Base-by-base conservation (phyloP, 2,797 vertebrate genomes). In the Peromyscus melanophrys region DNA sequence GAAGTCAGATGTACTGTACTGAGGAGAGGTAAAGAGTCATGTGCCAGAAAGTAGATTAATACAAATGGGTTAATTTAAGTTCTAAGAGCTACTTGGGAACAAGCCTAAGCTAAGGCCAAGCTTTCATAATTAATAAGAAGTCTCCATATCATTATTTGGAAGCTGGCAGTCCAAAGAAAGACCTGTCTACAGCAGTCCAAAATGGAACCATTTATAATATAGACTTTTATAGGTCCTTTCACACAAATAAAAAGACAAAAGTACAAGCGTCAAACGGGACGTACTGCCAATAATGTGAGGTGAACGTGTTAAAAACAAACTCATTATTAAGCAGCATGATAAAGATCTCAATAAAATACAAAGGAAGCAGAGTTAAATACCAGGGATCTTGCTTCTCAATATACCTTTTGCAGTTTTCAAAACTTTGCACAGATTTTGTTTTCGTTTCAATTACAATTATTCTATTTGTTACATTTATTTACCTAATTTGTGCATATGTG, bases 241-340 rank as follows among this genome's bases (percentile, higher is more conserved):
- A 86, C 29, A 27, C 52, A 55, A 88, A 84, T 16, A 91, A 43
- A 91, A 87, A 89, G 63, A 89, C 19, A 89, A 94, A 95, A 93
- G 2, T 0, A 88, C 71, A 52, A 89, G 57, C 23, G 55, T 89
- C 57, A 81, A 80, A 86, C 34, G 77, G 65, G 78, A 89, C 49
- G 90, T 80, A 86, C 13, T 81, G 57, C 31, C 85, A 96, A 78
- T 52, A 93, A 84, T 13, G 71, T 82, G 31, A 93, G 69, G 40
- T 49, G 52, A 94, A 92, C 40, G 43, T 73, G 46, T 65, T 82
- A 81, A 95, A 97, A 31, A 57, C 52, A 81, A 95, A 57, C 80
- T 90, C 61, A 63, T 61, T 85, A 27, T 40, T 73, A 94, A 94
- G 84, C 84, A 95, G 37, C 27, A 92, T 89, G 78, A 81, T 81